Percentiles rank a stretch among this genome's conserved stretches.
These are phyloP conservation scores for Halcyon smyrnensis DNA, from an alignment of 2,797 vertebrate genomes.

Conservation along the genomic window DNA sequence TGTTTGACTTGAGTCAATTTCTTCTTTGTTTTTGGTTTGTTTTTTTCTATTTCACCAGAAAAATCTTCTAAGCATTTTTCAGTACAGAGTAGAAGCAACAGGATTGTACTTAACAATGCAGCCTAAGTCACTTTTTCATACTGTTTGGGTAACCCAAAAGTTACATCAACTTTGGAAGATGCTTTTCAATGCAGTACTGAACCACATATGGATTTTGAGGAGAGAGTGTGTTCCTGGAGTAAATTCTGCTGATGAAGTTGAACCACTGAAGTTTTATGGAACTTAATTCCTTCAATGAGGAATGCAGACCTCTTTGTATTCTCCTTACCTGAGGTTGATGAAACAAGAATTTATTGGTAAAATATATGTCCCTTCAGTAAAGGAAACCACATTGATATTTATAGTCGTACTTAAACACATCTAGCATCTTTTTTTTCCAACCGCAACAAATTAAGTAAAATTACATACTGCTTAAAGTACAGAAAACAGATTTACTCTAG, in stretches of 20 bases:
- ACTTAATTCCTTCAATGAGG: neutral
- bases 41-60: neutral
- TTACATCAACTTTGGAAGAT: neutral
- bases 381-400: neutral
- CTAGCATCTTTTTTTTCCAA: neutral
- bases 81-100: neutral
- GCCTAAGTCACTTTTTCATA: neutral
- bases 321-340: neutral
- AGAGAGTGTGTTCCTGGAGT: neutral
- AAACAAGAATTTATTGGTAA: neutral
- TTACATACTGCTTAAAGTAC: neutral
- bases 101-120: neutral
- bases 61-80: neutral
- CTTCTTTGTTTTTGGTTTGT: too few relatives aligned
- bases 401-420: neutral
- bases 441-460: neutral
- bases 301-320: fast-evolving
- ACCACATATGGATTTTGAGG: neutral
- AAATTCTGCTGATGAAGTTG: neutral
- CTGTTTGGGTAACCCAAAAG: neutral
- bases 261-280: neutral
- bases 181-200: neutral
- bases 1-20: neutral
- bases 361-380: neutral
- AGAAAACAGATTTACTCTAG: neutral